These are phyloP conservation scores for Astatoreochromis straeleni DNA, from an alignment of 2,113 vertebrate genomes.

Conservation along the genomic window DNA sequence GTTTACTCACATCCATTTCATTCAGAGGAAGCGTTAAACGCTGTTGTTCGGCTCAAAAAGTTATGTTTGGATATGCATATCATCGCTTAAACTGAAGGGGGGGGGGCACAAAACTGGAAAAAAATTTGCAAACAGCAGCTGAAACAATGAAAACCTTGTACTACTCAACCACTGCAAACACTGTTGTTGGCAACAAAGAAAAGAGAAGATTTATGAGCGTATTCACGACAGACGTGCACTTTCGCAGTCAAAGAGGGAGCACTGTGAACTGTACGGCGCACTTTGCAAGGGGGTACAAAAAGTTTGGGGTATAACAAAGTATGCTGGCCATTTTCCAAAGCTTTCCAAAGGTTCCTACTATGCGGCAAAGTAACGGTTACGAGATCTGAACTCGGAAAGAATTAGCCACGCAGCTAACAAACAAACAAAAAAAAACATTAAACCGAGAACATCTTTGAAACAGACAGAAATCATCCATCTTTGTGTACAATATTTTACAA, in stretches of 20 bases:
- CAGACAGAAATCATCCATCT: neutral
- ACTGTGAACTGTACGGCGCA: neutral
- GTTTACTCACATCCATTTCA: constrained; percentile 40
- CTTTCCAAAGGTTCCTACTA: neutral
- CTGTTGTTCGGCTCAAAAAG: constrained; percentile 28
- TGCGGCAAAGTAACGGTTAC: neutral
- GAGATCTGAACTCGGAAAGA: neutral
- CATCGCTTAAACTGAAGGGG: constrained; percentile 36
- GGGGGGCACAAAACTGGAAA: neutral
- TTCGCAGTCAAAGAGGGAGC: neutral
- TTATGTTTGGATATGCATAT: constrained; percentile 4
- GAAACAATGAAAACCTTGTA: constrained; percentile 57
- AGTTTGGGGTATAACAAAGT: neutral
- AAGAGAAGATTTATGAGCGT: constrained; percentile 36
- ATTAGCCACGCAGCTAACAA: neutral
- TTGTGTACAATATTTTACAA: neutral
- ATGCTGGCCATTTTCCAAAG: neutral
- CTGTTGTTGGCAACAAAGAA: constrained; percentile 26
- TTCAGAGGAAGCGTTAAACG: constrained; percentile 5
- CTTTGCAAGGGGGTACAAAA: neutral
- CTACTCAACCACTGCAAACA: constrained; percentile 34
- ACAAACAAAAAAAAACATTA: neutral
- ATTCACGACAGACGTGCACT: neutral
- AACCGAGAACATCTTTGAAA: neutral
- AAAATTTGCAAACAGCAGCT: constrained; percentile 41